These are phyloP conservation scores for Silurus lanzhouensis DNA, from an alignment of 2,797 vertebrate species.

Conservation along the genomic window DNA sequence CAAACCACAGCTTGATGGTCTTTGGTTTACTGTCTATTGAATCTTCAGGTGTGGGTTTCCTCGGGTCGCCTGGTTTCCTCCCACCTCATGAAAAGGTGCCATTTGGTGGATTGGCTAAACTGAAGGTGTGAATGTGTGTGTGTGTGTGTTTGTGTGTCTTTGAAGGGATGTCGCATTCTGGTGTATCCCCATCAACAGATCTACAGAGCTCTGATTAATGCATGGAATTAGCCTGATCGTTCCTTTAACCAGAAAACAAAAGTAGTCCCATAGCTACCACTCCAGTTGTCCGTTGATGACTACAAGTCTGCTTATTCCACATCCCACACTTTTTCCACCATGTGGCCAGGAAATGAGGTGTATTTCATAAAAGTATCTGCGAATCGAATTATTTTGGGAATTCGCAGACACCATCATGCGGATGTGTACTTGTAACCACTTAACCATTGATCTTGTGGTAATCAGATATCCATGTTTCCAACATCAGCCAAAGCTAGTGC, in stretches of 20 bases:
- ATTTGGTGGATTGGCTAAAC: not conserved
- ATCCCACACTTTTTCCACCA: not conserved
- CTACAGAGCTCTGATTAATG: not conserved
- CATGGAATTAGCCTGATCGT: not conserved
- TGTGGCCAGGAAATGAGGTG: not conserved
- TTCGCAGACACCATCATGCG: not conserved
- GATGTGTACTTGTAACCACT: not conserved
- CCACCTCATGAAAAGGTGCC: not conserved
- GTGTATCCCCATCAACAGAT: not conserved
- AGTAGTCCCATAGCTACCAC: not conserved
- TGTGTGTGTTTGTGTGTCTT: not conserved
- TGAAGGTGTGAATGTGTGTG: conserved; percentile 3
- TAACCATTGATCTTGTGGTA: not conserved
- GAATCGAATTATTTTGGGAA: not conserved
- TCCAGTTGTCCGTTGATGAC: not conserved
- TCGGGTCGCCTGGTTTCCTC: not conserved
- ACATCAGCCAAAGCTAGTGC: not conserved
- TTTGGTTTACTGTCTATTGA: not conserved
- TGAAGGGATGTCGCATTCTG: not conserved
- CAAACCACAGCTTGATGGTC: not conserved
- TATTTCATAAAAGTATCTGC: not conserved
- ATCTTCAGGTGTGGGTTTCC: not conserved
- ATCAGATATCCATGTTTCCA: not conserved
- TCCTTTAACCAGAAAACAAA: not conserved
- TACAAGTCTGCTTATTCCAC: not conserved